Conservation (phyloP, 2,113 vertebrate species). For the Galemys pyrenaicus region DNA sequence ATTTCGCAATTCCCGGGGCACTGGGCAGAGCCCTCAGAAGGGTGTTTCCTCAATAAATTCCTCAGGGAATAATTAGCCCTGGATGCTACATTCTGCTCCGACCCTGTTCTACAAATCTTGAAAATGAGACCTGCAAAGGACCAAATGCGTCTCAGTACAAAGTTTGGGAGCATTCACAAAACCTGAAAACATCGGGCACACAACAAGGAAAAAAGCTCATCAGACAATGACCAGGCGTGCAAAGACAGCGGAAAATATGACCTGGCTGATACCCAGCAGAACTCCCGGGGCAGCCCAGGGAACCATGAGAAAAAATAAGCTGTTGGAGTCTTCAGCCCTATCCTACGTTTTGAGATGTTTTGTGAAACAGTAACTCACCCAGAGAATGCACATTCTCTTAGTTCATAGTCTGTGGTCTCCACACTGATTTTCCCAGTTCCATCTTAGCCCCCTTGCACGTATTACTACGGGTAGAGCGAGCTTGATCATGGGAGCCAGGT, state of each 20-base stretch:
- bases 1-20: neutral
- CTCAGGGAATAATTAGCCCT: neutral
- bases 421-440: neutral
- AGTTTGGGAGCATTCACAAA: neutral
- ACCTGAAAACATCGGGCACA: neutral
- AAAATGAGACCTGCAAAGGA: neutral
- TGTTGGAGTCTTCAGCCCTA: neutral
- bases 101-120: neutral
- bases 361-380: neutral
- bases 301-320: neutral
- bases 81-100: neutral
- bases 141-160: neutral
- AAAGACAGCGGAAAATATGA: neutral
- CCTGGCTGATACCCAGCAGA: neutral
- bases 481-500: neutral
- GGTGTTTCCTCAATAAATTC: neutral
- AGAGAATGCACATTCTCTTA: neutral
- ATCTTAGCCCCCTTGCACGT: neutral
- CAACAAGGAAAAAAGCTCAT: neutral
- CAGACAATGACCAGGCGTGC: neutral
- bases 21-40: neutral
- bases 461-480: rapidly evolving
- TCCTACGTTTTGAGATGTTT: neutral
- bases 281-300: neutral
- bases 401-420: neutral